Evolutionary conservation across 1,140 invertebrate genomes (phyloP).

Genomic region (Monomorium pharaonis): DNA sequence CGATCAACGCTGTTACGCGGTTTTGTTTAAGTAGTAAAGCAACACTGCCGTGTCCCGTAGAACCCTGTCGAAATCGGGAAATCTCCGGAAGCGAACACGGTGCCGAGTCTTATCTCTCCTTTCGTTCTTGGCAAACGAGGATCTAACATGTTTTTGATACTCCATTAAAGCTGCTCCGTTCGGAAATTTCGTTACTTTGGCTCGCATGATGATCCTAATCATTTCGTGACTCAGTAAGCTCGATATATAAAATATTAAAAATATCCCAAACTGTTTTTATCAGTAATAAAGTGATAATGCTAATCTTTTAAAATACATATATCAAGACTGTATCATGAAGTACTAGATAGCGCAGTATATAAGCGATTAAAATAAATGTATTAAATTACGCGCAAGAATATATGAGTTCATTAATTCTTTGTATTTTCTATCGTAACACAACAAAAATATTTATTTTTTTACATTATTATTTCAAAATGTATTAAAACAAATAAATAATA

Average conservation of each 20-base stretch:
- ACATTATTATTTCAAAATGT: not conserved
- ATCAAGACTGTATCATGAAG: not conserved
- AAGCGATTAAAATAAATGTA: not conserved
- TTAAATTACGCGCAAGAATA: not conserved
- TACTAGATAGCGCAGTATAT: not conserved
- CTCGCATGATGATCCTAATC: conserved; percentile 26
- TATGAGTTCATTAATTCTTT: not conserved
- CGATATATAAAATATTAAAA: not conserved
- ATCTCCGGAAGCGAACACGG: not conserved
- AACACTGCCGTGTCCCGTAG: not conserved
- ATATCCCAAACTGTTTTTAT: not conserved
- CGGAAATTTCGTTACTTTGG: conserved; percentile 57
- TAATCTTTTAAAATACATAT: not conserved
- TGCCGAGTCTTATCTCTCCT: conserved; percentile 3
- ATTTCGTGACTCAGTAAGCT: conserved; percentile 37
- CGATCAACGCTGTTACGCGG: conserved; percentile 16
- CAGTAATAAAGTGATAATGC: not conserved
- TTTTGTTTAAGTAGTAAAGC: conserved; percentile 29
- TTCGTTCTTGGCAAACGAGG: not conserved
- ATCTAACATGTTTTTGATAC: conserved; percentile 54
- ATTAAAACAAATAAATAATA: not conserved
- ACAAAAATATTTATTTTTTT: not conserved
- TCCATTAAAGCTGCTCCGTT: conserved; percentile 40
- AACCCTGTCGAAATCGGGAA: not conserved
- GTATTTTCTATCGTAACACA: not conserved